Conservation (phyloP, 2,113 vertebrate species). For the Ovibos moschatus region DNA sequence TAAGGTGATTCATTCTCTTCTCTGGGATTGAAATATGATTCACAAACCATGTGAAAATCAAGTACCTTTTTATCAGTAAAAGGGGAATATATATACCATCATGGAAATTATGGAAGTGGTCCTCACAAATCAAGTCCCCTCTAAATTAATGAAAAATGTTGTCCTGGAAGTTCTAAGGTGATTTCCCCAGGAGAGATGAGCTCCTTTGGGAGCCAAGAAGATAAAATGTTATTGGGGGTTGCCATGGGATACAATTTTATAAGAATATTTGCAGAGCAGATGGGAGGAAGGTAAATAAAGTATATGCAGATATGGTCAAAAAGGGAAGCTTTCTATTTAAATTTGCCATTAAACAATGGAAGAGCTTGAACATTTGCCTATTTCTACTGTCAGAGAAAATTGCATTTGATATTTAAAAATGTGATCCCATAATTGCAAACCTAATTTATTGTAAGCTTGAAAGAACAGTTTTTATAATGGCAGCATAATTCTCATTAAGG, state of each 20-base stretch:
- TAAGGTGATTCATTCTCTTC: background rate
- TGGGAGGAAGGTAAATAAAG: conserved; percentile 78
- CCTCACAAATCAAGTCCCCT: background rate
- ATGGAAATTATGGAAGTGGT: background rate
- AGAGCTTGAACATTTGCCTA: conserved; percentile 8
- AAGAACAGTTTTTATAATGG: conserved; percentile 6
- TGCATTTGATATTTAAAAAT: conserved; percentile 39
- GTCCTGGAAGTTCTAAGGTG: conserved; percentile 50
- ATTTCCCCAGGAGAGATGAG: conserved; percentile 42
- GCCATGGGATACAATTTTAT: conserved; percentile 80
- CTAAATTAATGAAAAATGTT: background rate
- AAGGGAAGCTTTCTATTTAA: conserved; percentile 62
- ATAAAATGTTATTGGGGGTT: conserved; percentile 72
- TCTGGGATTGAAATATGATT: background rate
- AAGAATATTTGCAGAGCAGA: conserved; percentile 78
- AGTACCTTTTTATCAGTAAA: background rate
- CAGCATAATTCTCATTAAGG: background rate
- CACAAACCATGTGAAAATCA: background rate
- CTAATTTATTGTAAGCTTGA: conserved; percentile 51
- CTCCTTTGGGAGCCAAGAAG: conserved; percentile 47
- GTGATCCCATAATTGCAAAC: conserved; percentile 19
- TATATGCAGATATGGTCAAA: conserved; percentile 70
- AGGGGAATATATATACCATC: background rate
- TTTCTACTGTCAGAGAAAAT: conserved; percentile 47
- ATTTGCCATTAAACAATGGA: conserved; percentile 69